These are phyloP conservation scores for Bombus pyrosoma DNA, from an alignment of 1,140 invertebrate species.

Conservation along the genomic window DNA sequence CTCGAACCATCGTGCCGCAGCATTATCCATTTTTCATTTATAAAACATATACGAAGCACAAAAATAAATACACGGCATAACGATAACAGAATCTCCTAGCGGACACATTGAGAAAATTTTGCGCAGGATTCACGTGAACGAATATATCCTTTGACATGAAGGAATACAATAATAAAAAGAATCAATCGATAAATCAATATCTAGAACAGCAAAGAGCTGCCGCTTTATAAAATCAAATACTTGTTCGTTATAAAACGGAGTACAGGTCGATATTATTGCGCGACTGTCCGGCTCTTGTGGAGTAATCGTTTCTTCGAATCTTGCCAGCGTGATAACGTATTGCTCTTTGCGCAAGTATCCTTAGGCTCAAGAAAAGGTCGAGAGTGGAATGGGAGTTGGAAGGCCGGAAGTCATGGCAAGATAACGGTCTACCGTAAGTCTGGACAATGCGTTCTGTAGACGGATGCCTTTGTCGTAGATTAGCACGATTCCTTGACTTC, in stretches of 20 bases:
- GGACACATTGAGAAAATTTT: no score
- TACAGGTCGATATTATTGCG: background rate
- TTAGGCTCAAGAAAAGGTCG: background rate
- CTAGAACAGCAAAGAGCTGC: background rate
- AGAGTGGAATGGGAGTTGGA: constrained; percentile 5
- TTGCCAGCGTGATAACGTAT: background rate
- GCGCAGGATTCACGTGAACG: no score
- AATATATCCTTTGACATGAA: no score
- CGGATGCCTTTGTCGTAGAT: constrained; percentile 56
- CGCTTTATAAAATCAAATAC: background rate
- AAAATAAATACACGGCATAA: no score
- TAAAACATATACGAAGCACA: no score
- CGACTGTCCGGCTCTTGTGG: background rate
- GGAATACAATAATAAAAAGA: background rate
- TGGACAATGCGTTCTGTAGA: constrained; percentile 26
- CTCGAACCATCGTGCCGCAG: no score
- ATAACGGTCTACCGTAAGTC: constrained; percentile 30
- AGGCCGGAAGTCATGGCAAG: background rate
- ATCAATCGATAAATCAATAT: background rate
- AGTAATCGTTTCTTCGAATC: constrained; percentile 7
- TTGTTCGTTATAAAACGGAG: no score
- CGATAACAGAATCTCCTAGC: no score
- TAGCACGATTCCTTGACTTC: constrained; percentile 54
- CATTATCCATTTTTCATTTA: no score
- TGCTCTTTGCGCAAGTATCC: background rate